Base-by-base conservation (phyloP, 2,113 vertebrate genomes). In the Heptranchias perlo region DNA sequence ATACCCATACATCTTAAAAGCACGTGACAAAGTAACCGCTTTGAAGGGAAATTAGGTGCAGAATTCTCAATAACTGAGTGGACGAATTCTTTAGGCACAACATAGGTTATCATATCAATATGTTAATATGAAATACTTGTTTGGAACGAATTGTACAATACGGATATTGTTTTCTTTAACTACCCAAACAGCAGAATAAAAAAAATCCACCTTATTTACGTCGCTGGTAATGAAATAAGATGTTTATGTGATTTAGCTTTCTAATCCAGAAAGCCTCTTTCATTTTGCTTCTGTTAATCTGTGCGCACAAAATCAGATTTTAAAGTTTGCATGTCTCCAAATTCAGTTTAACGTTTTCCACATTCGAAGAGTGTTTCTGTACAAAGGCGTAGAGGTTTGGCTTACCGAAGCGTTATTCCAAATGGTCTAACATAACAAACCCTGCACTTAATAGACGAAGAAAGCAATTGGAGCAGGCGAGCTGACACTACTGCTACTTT, bases 11-110 rank as follows among this genome's bases (percentile, higher is more conserved):
- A 95, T 69, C 64, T 39, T 67, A 47, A 95, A 95, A 31, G 92
- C 93, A 95, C 93, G 62, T 95, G 94, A 69, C 65, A 95, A 13
- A 31, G 49, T 95, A 95, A 52, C 47, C 35, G 44, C n/a, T 44
- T 67, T 67, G 39, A 65, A 47, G 67, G 25, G 8, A 35, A 49
- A 65, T 67, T 67, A 25, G 62, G 8, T 52, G 44, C 94, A 52
- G 65, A 16, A 28, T 69, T 52, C 62, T 39, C 8, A 93, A 61
- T n/a, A 62, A 93, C n/a, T 23, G 52, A 94, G 62, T 91, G 39
- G 11, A 35, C 8, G 44, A 95, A 73, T 52, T 95, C 25, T 65
- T 6, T 47, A 47, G 35, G 62, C n/a, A 47, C 16, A 64, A 67
- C 49, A 94, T 47, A 94, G 39, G 23, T 47, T 87, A 6, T 52